A percentile compares a stretch with the other conserved stretches of the same genome.
Conservation (phyloP, 2,113 vertebrate species). For the Etia nguti region DNA sequence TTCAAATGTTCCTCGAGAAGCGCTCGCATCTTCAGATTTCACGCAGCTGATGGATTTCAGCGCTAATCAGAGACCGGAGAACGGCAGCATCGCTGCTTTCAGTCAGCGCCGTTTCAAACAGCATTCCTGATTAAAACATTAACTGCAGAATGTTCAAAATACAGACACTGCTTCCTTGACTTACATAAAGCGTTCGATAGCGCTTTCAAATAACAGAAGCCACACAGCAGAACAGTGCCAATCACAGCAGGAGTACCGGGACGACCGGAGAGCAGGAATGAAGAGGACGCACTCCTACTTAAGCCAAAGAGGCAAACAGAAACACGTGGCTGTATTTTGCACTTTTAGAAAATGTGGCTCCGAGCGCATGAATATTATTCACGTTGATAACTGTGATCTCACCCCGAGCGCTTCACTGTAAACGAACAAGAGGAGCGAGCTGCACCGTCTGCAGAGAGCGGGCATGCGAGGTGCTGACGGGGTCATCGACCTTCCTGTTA, state of each 20-base stretch:
- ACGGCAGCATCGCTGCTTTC: not conserved
- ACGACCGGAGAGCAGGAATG: not conserved
- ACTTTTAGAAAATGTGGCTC: not conserved
- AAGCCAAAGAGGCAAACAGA: not conserved
- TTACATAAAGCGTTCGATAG: rapidly evolving
- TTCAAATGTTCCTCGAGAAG: not conserved
- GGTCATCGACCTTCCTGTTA: not conserved
- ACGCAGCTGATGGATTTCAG: not conserved
- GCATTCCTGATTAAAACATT: not conserved
- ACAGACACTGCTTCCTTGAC: not conserved
- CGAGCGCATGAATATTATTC: not conserved
- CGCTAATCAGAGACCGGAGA: not conserved
- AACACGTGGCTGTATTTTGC: not conserved
- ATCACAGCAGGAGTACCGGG: not conserved
- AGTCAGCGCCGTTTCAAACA: not conserved
- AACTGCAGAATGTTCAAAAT: not conserved
- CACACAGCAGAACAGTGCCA: not conserved
- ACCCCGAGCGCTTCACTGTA: not conserved
- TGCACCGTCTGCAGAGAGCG: rapidly evolving
- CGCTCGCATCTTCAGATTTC: not conserved
- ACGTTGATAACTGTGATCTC: not conserved
- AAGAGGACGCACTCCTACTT: not conserved
- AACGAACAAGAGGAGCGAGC: not conserved
- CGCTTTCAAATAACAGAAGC: not conserved
- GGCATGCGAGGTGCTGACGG: not conserved